Conservation (phyloP, 1,140 invertebrate genomes). For the Harlomillsia oculata region DNA sequence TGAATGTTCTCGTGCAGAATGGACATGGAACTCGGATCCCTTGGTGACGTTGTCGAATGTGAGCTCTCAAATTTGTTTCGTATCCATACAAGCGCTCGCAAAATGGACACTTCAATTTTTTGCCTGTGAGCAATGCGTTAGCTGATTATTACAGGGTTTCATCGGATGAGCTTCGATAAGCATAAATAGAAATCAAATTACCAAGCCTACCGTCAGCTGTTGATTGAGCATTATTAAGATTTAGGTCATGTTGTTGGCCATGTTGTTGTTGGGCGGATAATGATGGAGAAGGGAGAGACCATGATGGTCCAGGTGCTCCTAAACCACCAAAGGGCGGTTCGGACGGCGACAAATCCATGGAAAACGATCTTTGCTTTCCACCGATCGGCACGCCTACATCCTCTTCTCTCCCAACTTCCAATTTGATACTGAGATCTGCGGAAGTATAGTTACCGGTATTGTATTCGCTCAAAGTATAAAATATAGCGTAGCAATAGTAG, state of each 20-base stretch:
- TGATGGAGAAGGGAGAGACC: constrained; percentile 33
- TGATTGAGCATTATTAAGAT: constrained; percentile 31
- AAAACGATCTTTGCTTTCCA: constrained; percentile 35
- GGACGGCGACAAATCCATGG: constrained; percentile 35
- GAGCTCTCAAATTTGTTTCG: constrained; percentile 79
- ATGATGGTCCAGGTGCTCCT: constrained; percentile 22
- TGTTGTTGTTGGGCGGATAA: constrained; percentile 31
- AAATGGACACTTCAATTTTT: constrained; percentile 81
- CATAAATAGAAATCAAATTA: not conserved
- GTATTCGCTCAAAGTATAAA: not conserved
- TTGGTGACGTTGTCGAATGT: constrained; percentile 79
- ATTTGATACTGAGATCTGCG: constrained; percentile 36
- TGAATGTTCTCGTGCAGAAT: constrained; percentile 59
- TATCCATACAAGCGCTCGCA: constrained; percentile 86
- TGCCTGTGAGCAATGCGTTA: constrained; percentile 48
- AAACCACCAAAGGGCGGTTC: constrained; percentile 33
- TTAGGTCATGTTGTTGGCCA: constrained; percentile 29
- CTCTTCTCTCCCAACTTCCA: constrained; percentile 34
- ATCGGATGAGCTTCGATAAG: not conserved
- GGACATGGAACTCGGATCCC: constrained; percentile 43
- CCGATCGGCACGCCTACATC: constrained; percentile 10
- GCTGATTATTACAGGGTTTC: constrained; percentile 24
- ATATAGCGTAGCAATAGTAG: not conserved
- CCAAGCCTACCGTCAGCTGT: constrained; percentile 31
- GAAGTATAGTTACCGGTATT: not conserved